These are phyloP conservation scores for Okapia johnstoni DNA, from an alignment of 2,113 vertebrate species.

Conservation along the genomic window DNA sequence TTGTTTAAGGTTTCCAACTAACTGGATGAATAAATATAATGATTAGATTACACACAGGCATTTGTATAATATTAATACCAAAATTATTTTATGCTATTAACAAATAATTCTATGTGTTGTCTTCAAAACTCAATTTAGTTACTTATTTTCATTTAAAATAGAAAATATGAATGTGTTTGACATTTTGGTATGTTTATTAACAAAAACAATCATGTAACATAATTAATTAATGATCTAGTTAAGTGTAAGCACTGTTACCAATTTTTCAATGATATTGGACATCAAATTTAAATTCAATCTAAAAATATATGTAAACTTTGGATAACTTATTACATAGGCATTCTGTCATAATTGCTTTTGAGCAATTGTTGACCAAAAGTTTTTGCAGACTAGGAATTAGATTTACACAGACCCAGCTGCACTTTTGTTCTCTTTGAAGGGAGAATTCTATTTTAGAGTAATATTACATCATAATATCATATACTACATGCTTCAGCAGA, in stretches of 20 bases:
- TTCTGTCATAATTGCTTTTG: not conserved
- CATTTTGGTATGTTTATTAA: not conserved
- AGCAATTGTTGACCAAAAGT: not conserved
- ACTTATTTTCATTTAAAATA: not conserved
- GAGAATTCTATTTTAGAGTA: not conserved
- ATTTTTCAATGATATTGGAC: not conserved
- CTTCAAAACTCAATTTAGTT: not conserved
- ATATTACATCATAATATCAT: not conserved
- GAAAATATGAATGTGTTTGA: not conserved
- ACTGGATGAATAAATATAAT: not conserved
- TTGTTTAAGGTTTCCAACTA: not conserved
- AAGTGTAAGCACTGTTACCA: not conserved
- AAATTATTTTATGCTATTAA: not conserved
- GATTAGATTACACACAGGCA: not conserved
- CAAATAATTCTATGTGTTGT: not conserved
- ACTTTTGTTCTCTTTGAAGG: not conserved
- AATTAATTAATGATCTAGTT: not conserved
- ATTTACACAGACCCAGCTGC: not conserved
- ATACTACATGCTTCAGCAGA: not conserved
- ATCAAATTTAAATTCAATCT: not conserved
- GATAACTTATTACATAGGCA: not conserved
- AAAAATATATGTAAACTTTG: not conserved
- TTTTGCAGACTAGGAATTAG: not conserved
- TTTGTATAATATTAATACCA: not conserved
- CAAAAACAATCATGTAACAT: not conserved